Evolutionary conservation across 2,888 invertebrate genomes (phyloP).

Genomic region (Catonia carolina): DNA sequence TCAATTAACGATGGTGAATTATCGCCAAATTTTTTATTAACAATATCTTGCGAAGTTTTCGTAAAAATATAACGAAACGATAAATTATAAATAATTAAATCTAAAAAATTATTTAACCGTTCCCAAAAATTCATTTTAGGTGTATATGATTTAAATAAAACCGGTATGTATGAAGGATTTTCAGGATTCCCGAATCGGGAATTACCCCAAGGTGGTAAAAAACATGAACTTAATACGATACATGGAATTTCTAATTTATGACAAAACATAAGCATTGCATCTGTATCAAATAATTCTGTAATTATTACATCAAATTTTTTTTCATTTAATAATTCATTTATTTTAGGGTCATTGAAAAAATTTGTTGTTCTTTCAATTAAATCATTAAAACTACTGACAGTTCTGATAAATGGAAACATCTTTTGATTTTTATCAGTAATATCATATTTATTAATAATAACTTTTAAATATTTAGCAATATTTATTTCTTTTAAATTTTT

Average conservation of each 20-base stretch:
- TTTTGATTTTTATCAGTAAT: not conserved
- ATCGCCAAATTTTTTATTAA: too few relatives aligned
- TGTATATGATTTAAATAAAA: conserved; percentile 14
- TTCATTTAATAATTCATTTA: conserved; percentile 3
- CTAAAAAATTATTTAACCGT: too few relatives aligned
- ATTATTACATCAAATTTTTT: conserved; percentile 29
- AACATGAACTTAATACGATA: conserved; percentile 29
- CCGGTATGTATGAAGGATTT: conserved; percentile 25
- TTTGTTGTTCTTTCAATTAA: not conserved
- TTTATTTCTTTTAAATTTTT: conserved; percentile 41
- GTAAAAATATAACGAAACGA: too few relatives aligned
- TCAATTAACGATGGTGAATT: too few relatives aligned
- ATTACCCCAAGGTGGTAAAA: conserved; percentile 28
- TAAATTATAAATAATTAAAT: too few relatives aligned
- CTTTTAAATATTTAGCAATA: conserved; percentile 11
- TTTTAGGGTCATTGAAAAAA: not conserved
- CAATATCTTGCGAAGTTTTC: too few relatives aligned
- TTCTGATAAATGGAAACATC: not conserved
- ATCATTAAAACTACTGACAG: not conserved
- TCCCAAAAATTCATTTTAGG: too few relatives aligned
- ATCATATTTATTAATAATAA: not conserved
- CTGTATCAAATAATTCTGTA: conserved; percentile 28
- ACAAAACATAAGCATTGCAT: conserved; percentile 27
- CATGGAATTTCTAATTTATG: conserved; percentile 41
- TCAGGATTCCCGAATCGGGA: conserved; percentile 20